Percentiles rank a stretch among this genome's conserved stretches.
These are phyloP conservation scores for Drosophila teissieri DNA, from an alignment of 1,140 invertebrate species.

Conservation along the genomic window DNA sequence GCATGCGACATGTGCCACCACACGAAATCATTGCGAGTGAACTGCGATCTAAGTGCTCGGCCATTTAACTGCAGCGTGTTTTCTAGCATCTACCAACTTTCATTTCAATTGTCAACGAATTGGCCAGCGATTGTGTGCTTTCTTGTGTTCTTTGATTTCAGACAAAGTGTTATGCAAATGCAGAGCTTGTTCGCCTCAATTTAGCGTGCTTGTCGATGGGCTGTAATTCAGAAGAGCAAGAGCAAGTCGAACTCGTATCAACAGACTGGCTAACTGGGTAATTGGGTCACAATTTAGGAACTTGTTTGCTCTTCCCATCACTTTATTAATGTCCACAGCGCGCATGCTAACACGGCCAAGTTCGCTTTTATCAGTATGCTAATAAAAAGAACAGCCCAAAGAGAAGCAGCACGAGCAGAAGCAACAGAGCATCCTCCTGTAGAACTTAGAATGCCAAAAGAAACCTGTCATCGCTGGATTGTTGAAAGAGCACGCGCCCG, in stretches of 20 bases:
- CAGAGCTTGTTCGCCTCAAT: conserved; percentile 15
- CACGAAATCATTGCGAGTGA: conserved; percentile 41
- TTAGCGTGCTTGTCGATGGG: conserved; percentile 9
- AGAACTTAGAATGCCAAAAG: conserved; percentile 30
- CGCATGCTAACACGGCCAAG: conserved; percentile 17
- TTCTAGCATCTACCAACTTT: conserved; percentile 52
- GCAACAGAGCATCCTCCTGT: conserved; percentile 8
- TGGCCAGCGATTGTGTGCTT: conserved; percentile 53
- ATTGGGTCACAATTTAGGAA: conserved; percentile 81
- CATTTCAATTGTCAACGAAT: conserved; percentile 71
- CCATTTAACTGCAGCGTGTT: conserved; percentile 19
- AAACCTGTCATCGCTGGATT: conserved; percentile 31
- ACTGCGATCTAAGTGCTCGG: conserved; percentile 9
- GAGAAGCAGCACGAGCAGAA: conserved; percentile 16
- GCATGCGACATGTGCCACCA: conserved; percentile 25
- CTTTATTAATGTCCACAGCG: conserved; percentile 42
- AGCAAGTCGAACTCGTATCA: conserved; percentile 23
- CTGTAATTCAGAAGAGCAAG: conserved; percentile 24
- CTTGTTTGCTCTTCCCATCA: conserved; percentile 67
- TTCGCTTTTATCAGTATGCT: conserved; percentile 72
- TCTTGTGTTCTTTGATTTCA: conserved; percentile 23
- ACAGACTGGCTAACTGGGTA: conserved; percentile 68
- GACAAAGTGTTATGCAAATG: conserved; percentile 52
- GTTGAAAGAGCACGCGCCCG: conserved; percentile 30
- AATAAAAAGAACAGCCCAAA: conserved; percentile 48